Evolutionary conservation across 64 coral and sea anemone genomes (phyloP).

Genomic region (Montipora cactus): DNA sequence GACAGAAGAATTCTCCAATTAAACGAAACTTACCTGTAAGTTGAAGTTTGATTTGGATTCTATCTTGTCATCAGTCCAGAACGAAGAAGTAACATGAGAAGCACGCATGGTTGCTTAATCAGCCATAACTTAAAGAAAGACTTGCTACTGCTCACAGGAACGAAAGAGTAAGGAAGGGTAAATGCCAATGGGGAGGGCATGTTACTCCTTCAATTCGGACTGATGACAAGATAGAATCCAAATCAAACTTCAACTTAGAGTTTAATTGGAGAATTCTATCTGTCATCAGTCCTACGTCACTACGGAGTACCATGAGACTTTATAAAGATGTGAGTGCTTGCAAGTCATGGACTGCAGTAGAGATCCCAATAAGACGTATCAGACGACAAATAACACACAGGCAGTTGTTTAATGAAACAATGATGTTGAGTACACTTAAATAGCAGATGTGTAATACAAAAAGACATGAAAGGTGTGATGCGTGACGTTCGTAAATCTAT

Average conservation of each 20-base stretch:
- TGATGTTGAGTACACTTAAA: background rate
- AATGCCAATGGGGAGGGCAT: background rate
- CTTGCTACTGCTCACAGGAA: background rate
- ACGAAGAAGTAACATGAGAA: too few relatives aligned
- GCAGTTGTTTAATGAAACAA: background rate
- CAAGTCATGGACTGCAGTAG: background rate
- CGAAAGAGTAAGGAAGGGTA: background rate
- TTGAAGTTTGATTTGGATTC: too few relatives aligned
- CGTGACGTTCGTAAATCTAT: background rate
- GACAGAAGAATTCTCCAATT: background rate
- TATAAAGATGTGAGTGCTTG: background rate
- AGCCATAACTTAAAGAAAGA: background rate
- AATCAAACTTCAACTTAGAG: background rate
- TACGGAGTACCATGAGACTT: constrained; percentile 9
- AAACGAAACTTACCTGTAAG: too few relatives aligned
- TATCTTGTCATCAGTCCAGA: too few relatives aligned
- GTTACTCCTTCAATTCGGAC: background rate
- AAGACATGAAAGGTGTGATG: background rate
- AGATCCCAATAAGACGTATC: background rate
- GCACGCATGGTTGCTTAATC: background rate
- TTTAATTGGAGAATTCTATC: background rate
- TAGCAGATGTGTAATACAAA: background rate
- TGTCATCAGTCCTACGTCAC: background rate
- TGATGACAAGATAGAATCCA: constrained; percentile 5
- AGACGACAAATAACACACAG: background rate